Base-by-base conservation (phyloP, 2,797 vertebrate species). In the Sphaeramia orbicularis region DNA sequence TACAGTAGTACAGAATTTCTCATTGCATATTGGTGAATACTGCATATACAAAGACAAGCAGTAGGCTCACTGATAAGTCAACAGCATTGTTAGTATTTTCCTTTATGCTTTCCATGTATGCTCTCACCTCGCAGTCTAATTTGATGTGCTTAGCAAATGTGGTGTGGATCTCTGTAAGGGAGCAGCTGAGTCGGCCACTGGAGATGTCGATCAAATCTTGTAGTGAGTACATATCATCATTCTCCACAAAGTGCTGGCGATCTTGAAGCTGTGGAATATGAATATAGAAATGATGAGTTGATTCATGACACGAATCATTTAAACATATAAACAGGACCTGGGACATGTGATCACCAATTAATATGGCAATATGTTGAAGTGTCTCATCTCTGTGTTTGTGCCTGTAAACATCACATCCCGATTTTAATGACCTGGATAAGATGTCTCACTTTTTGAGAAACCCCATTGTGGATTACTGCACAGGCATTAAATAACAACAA, bases 91-190 rank as follows among this genome's bases (percentile, higher is more conserved):
- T 10, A 42, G 12, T 42, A 41, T 44, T 40, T 16, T 53, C 51
- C 15, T 56, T 19, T 47, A 37, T 56, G 52, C 43, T 65, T 48
- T 19, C 4, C 5, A 16, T 35, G 9, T 14, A 9, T 52, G 18
- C 48, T 45, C 93, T 91, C 78, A 97, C 96, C 95, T 99, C 97
- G 1, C 98, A 99, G 92, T 99, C 98, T 82, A 99, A 93, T 86
- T 99, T 99, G 87, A 99, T 99, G 93, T 99, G 98, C 89, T 99
- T 99, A 70, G 98, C 97, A 1, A 99, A 99, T 37, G 95, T 97
- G 0, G 96, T 98, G 92, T 99, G 97, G 82, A 96, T 96, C 91
- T 99, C 98, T 0, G 98, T 96, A 53, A 99, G 95, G 0, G 97
- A 98, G 71, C 95, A 96, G 88, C 97, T 90, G 10, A 99, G 95